Base-by-base conservation (phyloP, 2,888 invertebrate species). In the Pterobdella sp. region DNA sequence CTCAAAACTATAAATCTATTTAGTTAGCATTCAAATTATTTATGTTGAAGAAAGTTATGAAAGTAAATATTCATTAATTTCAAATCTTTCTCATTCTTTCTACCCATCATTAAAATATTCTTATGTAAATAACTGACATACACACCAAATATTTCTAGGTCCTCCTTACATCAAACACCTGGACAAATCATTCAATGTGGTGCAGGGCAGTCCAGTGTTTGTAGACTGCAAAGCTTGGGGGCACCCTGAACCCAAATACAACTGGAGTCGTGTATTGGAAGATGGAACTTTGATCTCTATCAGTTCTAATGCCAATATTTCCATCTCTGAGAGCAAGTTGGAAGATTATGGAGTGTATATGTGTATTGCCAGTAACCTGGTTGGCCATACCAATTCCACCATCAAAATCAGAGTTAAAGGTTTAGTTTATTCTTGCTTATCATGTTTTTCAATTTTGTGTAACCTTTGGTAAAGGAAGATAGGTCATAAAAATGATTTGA, bases 331-430 rank as follows among this genome's bases (percentile, higher is more conserved):
- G 14, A 35, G 65, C 18, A 74, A 36, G n/a, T 29, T 66, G 26
- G 72, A 72, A 34, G 67, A 72, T 34, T 72, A 74, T 22, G 74
- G 72, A 14, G 34, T 74, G n/a, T 74, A 74, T 56, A 74, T 35
- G 0, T 74, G 74, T 56, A 64, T 35, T 18, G 74, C 22, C 31
- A 52, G n/a, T 1, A 74, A 74, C 49, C 18, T 7, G 26, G 35
- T 29, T 26, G 74, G 71, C 34, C 32, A 35, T 26, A 0, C 70
- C 35, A 42, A 60, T 31, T 31, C n/a, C n/a, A 52, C 65, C 26
- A 74, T 49, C n/a, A 70, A 71, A 32, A 69, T 74, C 56, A 34
- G 74, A 1, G 74, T 74, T 10, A 74, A 74, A 42, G 74, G 74
- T 74, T 32, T 18, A 18, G 22, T 31, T 35, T 31, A 22, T 67